Evolutionary conservation across 2,113 vertebrate species (phyloP).

Genomic region (Penelope pileata): DNA sequence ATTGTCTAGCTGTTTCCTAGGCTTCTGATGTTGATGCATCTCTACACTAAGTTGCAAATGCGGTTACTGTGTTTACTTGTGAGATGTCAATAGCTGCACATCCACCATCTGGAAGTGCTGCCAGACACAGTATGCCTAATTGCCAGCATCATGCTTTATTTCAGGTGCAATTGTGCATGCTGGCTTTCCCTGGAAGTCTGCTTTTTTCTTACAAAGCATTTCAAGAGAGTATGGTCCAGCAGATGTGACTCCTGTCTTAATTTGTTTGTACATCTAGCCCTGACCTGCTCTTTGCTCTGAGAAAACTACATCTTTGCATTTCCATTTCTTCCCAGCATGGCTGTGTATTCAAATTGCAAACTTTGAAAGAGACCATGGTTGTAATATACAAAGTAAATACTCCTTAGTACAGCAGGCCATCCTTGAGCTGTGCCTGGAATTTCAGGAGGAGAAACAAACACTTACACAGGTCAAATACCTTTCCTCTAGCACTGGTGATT

Average conservation of each 20-base stretch:
- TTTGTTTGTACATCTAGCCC: neutral
- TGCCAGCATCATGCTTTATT: neutral
- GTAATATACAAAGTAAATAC: neutral
- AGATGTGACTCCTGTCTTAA: neutral
- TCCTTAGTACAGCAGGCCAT: neutral
- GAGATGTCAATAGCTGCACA: neutral
- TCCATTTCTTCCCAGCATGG: neutral
- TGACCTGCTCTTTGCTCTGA: neutral
- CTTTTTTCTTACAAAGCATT: neutral
- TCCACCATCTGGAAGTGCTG: neutral
- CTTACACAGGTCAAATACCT: neutral
- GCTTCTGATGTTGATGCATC: neutral
- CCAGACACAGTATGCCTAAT: neutral
- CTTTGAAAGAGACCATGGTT: neutral
- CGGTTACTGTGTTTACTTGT: neutral
- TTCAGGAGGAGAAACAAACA: constrained; percentile 4
- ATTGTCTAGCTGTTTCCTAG: neutral
- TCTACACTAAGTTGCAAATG: neutral
- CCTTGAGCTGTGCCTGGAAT: constrained; percentile 24
- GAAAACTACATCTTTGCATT: neutral
- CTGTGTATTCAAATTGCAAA: neutral
- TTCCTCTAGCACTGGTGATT: neutral
- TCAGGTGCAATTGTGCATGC: neutral
- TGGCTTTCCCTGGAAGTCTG: neutral
- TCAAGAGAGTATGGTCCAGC: neutral